Evolutionary conservation across 2,797 vertebrate genomes (phyloP).

Genomic region (Hippocampus kuda): DNA sequence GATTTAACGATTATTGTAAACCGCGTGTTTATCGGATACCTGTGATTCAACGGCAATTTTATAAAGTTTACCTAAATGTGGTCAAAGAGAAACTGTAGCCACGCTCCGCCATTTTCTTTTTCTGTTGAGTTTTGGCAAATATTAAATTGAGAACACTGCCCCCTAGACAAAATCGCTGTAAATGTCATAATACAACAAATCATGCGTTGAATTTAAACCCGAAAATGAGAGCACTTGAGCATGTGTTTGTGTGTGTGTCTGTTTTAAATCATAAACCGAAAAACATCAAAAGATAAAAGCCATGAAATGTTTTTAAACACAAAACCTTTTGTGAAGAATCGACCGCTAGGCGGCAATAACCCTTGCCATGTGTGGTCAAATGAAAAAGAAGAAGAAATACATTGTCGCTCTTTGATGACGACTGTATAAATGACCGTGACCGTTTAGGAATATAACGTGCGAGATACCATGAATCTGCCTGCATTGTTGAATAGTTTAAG

Average conservation of each 20-base stretch:
- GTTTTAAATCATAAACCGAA: too few species aligned
- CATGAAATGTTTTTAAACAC: neutral
- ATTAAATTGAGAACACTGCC: slow-evolving; percentile 16
- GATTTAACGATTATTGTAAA: fast-evolving
- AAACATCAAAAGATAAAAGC: neutral
- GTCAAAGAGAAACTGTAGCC: slow-evolving; percentile 97
- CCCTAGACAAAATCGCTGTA: slow-evolving; percentile 4
- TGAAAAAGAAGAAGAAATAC: slow-evolving; percentile 20
- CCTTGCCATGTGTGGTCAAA: fast-evolving
- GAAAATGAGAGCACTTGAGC: neutral
- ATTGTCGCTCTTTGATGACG: slow-evolving; percentile 43
- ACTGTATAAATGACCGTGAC: slow-evolving; percentile 53
- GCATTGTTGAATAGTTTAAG: slow-evolving; percentile 54
- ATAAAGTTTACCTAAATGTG: slow-evolving; percentile 82
- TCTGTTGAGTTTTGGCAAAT: slow-evolving; percentile 10
- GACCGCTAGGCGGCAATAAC: slow-evolving; percentile 15
- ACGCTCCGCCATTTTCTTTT: slow-evolving; percentile 84
- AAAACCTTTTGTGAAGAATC: fast-evolving
- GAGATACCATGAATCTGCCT: slow-evolving; percentile 46
- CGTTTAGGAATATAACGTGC: slow-evolving; percentile 10
- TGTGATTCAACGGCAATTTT: slow-evolving; percentile 9
- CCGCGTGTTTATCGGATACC: fast-evolving
- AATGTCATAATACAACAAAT: neutral
- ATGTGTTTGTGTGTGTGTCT: too few species aligned
- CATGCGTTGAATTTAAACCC: neutral